phyloP scores from a whole-genome alignment of 2,888 invertebrate species.

The Metellina segmentata region DNA sequence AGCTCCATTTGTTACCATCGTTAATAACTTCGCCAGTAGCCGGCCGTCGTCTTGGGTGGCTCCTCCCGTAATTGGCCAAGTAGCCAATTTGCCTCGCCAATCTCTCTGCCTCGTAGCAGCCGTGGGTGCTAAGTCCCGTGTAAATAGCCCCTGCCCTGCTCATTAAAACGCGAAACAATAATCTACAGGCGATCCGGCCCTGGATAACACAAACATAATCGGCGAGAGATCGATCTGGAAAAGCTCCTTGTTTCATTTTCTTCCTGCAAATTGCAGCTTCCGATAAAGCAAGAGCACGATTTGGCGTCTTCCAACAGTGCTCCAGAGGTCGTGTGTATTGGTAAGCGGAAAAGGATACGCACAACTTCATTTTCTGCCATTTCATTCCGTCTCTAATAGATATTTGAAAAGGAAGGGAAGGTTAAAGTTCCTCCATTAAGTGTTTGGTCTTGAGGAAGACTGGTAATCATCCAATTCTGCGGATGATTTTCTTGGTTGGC shows the following conservation, averaged over 20 bases:
- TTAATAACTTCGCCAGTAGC: slow-evolving; percentile 53
- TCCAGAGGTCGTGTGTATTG: not conserved
- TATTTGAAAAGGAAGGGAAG: not conserved
- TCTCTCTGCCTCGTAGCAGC: slow-evolving; percentile 8
- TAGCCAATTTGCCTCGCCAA: slow-evolving; percentile 56
- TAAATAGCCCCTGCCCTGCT: slow-evolving; percentile 52
- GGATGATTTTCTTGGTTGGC: not conserved
- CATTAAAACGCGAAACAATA: slow-evolving; percentile 68
- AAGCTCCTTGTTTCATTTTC: not conserved
- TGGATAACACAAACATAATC: slow-evolving; percentile 59
- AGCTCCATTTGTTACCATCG: slow-evolving; percentile 41
- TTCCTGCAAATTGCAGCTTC: slow-evolving; percentile 42
- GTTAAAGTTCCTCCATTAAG: not conserved
- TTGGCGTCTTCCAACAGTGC: slow-evolving; percentile 12
- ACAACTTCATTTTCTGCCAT: not conserved
- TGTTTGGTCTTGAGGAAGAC: not conserved
- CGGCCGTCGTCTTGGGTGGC: slow-evolving; percentile 62
- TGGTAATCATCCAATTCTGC: not conserved
- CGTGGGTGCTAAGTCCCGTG: slow-evolving; percentile 70
- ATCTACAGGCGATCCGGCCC: slow-evolving; percentile 25
- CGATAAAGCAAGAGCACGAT: slow-evolving; percentile 2
- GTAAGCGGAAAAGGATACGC: not conserved
- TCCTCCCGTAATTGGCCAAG: slow-evolving; percentile 50
- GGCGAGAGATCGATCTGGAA: slow-evolving; percentile 22
- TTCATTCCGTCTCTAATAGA: not conserved